Base-by-base conservation (phyloP, 1,140 invertebrate genomes). In the Lithobius niger region DNA sequence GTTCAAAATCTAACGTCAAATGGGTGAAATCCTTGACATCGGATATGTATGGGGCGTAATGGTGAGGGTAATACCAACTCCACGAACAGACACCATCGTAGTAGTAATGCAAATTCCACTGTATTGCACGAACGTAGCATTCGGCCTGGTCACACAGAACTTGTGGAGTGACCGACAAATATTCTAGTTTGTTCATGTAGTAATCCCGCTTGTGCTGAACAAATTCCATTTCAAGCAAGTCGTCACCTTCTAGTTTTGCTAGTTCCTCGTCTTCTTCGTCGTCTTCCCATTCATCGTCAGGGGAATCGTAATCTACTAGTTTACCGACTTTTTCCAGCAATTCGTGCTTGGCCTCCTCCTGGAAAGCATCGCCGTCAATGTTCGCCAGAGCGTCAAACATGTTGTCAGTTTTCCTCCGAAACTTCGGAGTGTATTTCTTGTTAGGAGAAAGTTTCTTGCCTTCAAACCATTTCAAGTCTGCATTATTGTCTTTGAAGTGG, bases 81-180 rank as follows among this genome's bases (percentile, higher is more conserved):
- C 95, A 99, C 1, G 89, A 95, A 27, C 84, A 84, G 47, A 92
- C 90, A 24, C 95, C 94, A 61, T 93, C 82, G 70, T 95, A 98
- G 69, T 99, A 99, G 71, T 98, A 98, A 65, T 86, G 78, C 2
- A 98, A 72, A 66, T 93, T 93, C 95, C 95, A 99, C 64, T 98
- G 94, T 54, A 99, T 82, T 0, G 90, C 93, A 52, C 80, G 74
- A 4, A 98, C 83, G 69, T 97, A 99, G 47, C 85, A 82, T 65
- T 82, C 79, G 1, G 86, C 87, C 70, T 95, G 86, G n/a, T 80
- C 77, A 47, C 76, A 71, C 59, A 94, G 66, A 13, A 88, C 81
- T 59, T 86, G 61, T 42, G 51, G 18, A 28, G 70, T 82, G 28
- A 88, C 81, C 66, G 82, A 77, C 44, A 76, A 73, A 67, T 84